Base-by-base conservation (phyloP, 1,140 invertebrate species). In the Coenobita brevimanus region DNA sequence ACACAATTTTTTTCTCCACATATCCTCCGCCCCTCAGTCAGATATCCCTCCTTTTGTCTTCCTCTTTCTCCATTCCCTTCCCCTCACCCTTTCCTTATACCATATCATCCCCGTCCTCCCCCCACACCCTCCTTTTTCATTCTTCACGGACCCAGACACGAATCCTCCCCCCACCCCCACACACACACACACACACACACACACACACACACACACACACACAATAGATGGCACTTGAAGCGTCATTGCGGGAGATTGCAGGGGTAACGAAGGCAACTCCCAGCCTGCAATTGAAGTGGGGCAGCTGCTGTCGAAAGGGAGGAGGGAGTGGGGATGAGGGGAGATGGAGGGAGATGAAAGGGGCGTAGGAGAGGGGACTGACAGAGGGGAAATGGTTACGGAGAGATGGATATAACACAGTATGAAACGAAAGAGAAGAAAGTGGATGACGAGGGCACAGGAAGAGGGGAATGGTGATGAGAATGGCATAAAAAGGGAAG, bases 331-430 rank as follows among this genome's bases (percentile, higher is more conserved):
- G 41, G 43, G 73, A 76, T 30, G 41, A 41, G 41, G 73, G 43
- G 73, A 76, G 33, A 46, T n/a, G 41, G 73, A 76, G 73, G 41
- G 38, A 43, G 79, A 82, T 21, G 60, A 57, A 36, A 27, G 67
- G 21, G 62, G 33, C 41, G 60, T 62, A 38, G 36, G 36, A 82
- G 60, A 41, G 15, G 62, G 10, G 41, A 27, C 2, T 21, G 60
- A 43, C 62, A 38, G 3, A 15, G 13, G n/a, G 0, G 10, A 15
- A 38, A 64, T 36, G 24, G 27, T 21, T 17, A 33, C 10, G 38
- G 21, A 69, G 33, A 67, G 62, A 21, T 1, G 33, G 27, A 38
- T 3, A 33, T 38, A 1, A 73, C 3, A 33, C 33, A 10, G 41
- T 2, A 41, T 15, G 41, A 41, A 75, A 13, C 24, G 3, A 10